Evolutionary conservation across 1,140 invertebrate species (phyloP).

Genomic region (Asobara japonica): DNA sequence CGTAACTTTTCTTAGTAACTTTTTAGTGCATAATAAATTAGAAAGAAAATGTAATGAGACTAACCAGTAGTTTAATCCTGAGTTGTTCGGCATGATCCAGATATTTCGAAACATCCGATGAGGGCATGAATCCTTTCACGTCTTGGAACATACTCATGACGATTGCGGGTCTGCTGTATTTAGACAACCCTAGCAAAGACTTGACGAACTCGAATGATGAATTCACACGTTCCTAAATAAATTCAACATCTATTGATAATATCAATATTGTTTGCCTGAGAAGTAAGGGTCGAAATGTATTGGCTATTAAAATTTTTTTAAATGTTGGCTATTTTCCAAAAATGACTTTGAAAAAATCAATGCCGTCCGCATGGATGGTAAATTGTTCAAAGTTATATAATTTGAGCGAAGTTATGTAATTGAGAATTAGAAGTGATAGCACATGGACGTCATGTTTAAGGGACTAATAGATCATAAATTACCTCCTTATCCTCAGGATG

Average conservation of each 20-base stretch:
- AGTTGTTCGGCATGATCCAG: slow-evolving; percentile 46
- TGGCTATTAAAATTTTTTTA: too few species aligned
- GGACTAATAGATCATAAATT: too few species aligned
- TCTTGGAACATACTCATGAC: slow-evolving; percentile 56
- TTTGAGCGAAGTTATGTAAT: too few species aligned
- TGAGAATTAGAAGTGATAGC: too few species aligned
- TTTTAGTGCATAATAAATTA: too few species aligned
- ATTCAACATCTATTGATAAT: not conserved
- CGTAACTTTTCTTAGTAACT: too few species aligned
- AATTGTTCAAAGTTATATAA: too few species aligned
- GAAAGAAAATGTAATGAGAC: slow-evolving; percentile 22
- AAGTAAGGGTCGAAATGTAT: too few species aligned
- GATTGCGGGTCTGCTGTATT: slow-evolving; percentile 59
- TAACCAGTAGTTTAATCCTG: slow-evolving; percentile 56
- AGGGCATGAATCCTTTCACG: slow-evolving; percentile 60
- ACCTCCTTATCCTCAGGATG: slow-evolving; percentile 67
- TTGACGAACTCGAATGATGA: slow-evolving; percentile 62
- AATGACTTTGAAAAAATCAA: too few species aligned
- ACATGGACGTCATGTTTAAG: too few species aligned
- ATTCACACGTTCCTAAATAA: slow-evolving; percentile 46
- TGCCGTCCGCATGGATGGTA: too few species aligned
- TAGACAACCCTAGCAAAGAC: slow-evolving; percentile 56
- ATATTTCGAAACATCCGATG: slow-evolving; percentile 49
- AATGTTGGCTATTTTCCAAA: too few species aligned
- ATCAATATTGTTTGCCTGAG: not conserved